Evolutionary conservation across 2,797 vertebrate species (phyloP), one percentile per base, ranked within the genome.

Genomic region (Trematomus bernacchii): DNA sequence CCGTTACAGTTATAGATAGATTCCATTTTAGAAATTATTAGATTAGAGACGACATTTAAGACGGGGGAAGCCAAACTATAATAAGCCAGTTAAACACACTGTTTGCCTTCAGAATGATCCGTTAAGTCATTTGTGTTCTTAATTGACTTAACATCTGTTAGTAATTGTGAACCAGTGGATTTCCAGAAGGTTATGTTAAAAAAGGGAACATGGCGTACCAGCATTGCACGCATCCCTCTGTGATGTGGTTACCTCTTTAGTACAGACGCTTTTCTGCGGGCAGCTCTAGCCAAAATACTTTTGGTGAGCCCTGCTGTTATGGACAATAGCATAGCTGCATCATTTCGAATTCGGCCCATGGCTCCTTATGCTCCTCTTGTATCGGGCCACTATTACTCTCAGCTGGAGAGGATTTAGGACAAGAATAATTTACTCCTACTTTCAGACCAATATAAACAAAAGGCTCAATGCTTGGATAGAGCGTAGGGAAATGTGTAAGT

Each of bases 351-450:
- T 88, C 73, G 61, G 72, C 86, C 84, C 74, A 13, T 85, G 79
- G 83, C 77, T 85, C 77, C 87, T 82, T 73, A 66, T 80, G 79
- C 78, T 79, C 76, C 79, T 72, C 80, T 80, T 78, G 79, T 76
- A 77, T 70, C 76, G 71, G 82, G 70, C 90, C 82, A 83, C 85
- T 88, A 92, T 90, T 90, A 87, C 85, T 87, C 91, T 90, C 91
- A 89, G 92, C 89, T 93, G 91, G 84, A 91, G 83, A 85, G 89
- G 89, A 89, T 93, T 94, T 89, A 88, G 86, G 79, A 91, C 89
- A 88, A 92, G 89, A 94, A 93, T 93, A 89, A 94, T 95, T 93
- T 88, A 91, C 91, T 92, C 86, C 83, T 90, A 79, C 84, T 91
- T 91, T 82, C 82, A 89, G 83, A 92, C 87, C 87, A 92, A 89